Evolutionary conservation across 2,113 vertebrate genomes (phyloP).

Genomic region (Pontoporia blainvillei): DNA sequence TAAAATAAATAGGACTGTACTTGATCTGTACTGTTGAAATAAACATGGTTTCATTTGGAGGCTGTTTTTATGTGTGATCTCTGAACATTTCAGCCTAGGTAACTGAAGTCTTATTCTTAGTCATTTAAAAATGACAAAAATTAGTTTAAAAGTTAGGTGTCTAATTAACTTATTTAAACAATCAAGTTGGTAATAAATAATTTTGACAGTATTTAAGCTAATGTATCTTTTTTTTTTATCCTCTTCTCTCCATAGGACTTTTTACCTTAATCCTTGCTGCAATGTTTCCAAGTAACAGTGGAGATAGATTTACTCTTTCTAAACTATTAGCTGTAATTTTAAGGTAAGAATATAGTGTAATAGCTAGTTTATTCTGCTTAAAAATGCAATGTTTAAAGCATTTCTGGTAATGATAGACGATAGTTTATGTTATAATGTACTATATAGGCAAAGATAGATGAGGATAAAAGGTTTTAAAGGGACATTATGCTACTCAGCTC

Average conservation of each 20-base stretch:
- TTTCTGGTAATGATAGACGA: not conserved
- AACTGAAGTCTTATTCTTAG: not conserved
- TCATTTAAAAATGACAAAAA: conserved; percentile 23
- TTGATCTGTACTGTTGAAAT: conserved; percentile 22
- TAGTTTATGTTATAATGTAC: not conserved
- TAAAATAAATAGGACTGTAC: conserved; percentile 25
- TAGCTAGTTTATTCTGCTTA: not conserved
- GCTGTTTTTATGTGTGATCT: not conserved
- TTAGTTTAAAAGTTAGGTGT: conserved; percentile 21
- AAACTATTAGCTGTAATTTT: conserved; percentile 94
- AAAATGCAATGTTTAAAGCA: not conserved
- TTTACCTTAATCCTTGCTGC: conserved; percentile 95
- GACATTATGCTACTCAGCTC: not conserved
- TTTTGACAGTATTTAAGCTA: not conserved
- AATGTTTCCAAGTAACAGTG: conserved; percentile 97
- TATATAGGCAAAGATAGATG: not conserved
- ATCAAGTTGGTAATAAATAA: not conserved
- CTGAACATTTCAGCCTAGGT: not conserved
- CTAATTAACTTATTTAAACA: not conserved
- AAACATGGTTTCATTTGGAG: conserved; percentile 25
- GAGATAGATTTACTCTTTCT: conserved; percentile 96
- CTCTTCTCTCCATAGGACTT: conserved; percentile 83
- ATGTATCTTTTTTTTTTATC: conserved; percentile 15
- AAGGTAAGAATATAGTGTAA: conserved; percentile 83
- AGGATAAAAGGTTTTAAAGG: not conserved